Conservation (phyloP, 2,113 vertebrate genomes). For the Antennarius striatus region DNA sequence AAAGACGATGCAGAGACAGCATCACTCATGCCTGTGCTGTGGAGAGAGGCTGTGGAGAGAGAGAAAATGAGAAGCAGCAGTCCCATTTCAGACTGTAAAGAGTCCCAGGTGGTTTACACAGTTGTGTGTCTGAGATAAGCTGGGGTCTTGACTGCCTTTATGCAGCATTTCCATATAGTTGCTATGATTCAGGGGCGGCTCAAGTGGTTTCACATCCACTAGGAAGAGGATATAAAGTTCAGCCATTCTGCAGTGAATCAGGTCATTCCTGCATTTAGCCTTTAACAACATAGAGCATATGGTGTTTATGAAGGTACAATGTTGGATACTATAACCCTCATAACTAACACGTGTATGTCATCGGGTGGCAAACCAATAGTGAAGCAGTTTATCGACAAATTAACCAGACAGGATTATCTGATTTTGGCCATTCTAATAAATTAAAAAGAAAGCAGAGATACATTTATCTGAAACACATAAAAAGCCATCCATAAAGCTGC, state of each 20-base stretch:
- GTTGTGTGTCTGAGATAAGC: slow-evolving; percentile 58
- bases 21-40: slow-evolving; percentile 63
- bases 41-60: slow-evolving; percentile 12
- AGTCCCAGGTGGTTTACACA: slow-evolving; percentile 58
- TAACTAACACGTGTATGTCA: neutral
- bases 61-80: slow-evolving; percentile 36
- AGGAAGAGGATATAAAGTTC: neutral
- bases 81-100: slow-evolving; percentile 58
- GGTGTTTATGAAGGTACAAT: neutral
- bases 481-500: slow-evolving; percentile 3
- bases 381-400: neutral
- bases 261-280: slow-evolving; percentile 8
- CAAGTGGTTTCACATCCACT: slow-evolving; percentile 22
- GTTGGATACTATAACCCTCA: neutral
- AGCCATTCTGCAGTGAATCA: slow-evolving; percentile 1
- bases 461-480: slow-evolving; percentile 8
- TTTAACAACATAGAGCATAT: neutral
- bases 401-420: neutral
- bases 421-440: slow-evolving; percentile 6
- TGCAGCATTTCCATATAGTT: slow-evolving; percentile 50
- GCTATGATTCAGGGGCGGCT: slow-evolving; percentile 6
- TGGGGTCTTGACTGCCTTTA: slow-evolving; percentile 55
- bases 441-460: slow-evolving; percentile 3
- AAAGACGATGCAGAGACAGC: slow-evolving; percentile 52
- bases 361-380: neutral